Evolutionary conservation across 1,140 invertebrate species (phyloP), one percentile per base, ranked within the genome.

Genomic region (Harlomillsia oculata): DNA sequence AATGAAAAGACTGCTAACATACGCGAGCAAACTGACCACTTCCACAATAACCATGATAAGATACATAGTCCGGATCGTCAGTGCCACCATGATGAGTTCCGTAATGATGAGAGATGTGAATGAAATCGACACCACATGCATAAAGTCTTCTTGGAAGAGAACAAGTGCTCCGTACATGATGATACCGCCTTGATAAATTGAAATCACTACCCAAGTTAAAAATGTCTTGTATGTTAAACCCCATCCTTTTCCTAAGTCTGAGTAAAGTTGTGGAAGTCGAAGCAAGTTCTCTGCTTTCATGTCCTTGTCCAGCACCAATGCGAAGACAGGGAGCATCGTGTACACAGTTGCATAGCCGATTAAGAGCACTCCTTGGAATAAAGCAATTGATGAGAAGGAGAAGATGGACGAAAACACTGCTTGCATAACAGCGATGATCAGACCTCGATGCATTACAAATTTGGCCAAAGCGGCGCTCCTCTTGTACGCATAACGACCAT

Each of bases 351-450:
- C 93, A 73, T 98, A 99, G 78, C 94, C 95, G 57, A 99, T 92
- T 89, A 98, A 96, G 13, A 99, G 79, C 68, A 98, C 90, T 16
- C 96, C 95, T 73, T 97, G 97, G 75, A 99, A 99, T 8, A 99
- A 77, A 5, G 93, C 85, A 30, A 99, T 89, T 4, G 93, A 97
- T 21, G 94, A 92, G 69, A 99, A 89, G 75, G 98, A 99, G 75
- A 99, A 99, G 9, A 99, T 92, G 21, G 94, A 92, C 16, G 91
- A 97, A 74, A 99, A 99, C 21, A 99, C 88, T 8, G 94, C 97
- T 71, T 99, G 96, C 86, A 99, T 96, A 13, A 91, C 96, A 8
- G 94, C 95, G 51, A 99, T 98, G 67, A 99, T 97, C 36, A 99
- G 78, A 53, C 96, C 96, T 41, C 97, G 79, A 74, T 99, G 96